Base-by-base conservation (phyloP, 2,797 vertebrate species). In the Sebastes umbrosus region DNA sequence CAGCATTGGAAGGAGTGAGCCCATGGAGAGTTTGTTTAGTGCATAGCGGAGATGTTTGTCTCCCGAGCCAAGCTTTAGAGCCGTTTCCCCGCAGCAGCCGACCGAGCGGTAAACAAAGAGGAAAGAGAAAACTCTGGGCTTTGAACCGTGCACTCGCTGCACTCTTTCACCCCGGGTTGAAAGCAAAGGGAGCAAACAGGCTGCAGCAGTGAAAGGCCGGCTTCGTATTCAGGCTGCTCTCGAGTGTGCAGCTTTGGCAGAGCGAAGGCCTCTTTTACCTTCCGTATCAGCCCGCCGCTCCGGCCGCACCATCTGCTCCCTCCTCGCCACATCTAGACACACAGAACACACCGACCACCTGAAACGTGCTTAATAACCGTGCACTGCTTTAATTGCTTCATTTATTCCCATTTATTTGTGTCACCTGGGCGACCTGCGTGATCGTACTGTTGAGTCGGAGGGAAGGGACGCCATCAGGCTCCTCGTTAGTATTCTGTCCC, bases 341-440 rank as follows among this genome's bases (percentile, higher is more conserved):
- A 92, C 69, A 88, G 57, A 84, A 88, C 82, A 89, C 86, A 87
- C 39, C 46, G 10, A 22, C 63, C 84, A 79, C 64, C 75, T 85
- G 81, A 84, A 79, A 91, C 34, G 22, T 50, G 84, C 86, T 84
- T 75, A 82, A 87, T 84, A 84, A 73, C 78, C 60, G 13, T 60
- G 75, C 77, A 69, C 82, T 1, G 0, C 79, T 85, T 78, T 92
- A 93, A 93, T 89, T 90, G 85, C 86, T 88, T 90, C 76, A 92
- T 93, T 92, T 89, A 92, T 93, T 91, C 88, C 88, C 76, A 85
- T 93, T 94, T 90, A 87, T 89, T 92, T 87, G 73, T 63, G 85
- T 83, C 85, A 82, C 78, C 77, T 60, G 54, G 83, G 22, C 60
- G 70, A 91, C 90, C 88, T 71, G 89, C 69, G 66, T 85, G 84